Base-by-base conservation (phyloP, 1,140 invertebrate genomes). In the Megalopta genalis region DNA sequence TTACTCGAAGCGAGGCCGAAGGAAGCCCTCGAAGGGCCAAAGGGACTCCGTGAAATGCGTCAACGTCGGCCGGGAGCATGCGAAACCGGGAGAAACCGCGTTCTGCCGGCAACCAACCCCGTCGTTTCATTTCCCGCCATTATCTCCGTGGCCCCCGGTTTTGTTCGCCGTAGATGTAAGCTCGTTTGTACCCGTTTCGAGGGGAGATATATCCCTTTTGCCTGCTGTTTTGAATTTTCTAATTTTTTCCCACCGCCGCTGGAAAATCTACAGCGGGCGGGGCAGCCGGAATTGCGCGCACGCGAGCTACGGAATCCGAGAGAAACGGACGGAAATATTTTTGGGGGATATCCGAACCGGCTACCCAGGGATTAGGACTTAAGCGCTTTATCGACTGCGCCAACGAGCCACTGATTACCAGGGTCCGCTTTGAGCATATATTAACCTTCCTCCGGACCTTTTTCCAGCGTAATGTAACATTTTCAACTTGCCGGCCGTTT, bases 1-100 rank as follows among this genome's bases (percentile, higher is more conserved):
- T 81, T 76, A 72, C 73, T 67, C 18, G 60, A 60, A 73, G 66
- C 66, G 42, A 16, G 65, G 72, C 68, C 64, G 60, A 84, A 42
- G 78, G 60, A 66, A 23, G 54, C 67, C 46, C 2, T 10, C 5
- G 39, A 16, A 39, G 49, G 37, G 16, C n/a, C 49, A 37, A 32
- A 12, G 42, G 10, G 4, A 10, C 25, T 18, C 18, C 49, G 32
- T 32, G 25, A 16, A 62, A 42, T 59, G 32, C 37, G 63, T 76
- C 64, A 57, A 59, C 65, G 74, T 49, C 52, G 46, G 14, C 37
- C 39, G 54, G 4, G 27, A 59, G 1, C 23, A 65, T 65, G 46
- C 71, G 23, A 12, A 1, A 0, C 12, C 39, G n/a, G 27, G 66
- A 65, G 54, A 66, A 18, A 12, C n/a, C 54, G 70, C 32, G 32